Conservation (phyloP, 2,888 invertebrate species). For the Dimorphilus gyrociliatus region DNA sequence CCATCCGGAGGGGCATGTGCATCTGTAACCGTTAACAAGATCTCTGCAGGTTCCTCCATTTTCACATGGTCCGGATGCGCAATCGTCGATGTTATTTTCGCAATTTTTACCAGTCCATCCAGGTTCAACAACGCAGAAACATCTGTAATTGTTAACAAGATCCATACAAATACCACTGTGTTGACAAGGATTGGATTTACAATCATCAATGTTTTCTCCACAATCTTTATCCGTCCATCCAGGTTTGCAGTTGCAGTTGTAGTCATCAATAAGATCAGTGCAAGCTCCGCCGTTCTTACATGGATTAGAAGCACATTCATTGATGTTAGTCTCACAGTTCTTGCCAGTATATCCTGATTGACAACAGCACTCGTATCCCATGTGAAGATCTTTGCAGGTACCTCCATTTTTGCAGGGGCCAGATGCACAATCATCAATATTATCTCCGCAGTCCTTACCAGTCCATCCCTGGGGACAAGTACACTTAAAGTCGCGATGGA, state of each 20-base stretch:
- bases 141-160: slow-evolving; percentile 7
- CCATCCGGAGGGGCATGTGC: slow-evolving; percentile 45
- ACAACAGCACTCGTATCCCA: slow-evolving; percentile 59
- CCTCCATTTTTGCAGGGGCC: slow-evolving; percentile 71
- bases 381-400: slow-evolving; percentile 70
- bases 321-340: slow-evolving; percentile 86
- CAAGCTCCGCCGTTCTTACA: slow-evolving; percentile 64
- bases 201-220: slow-evolving; percentile 17
- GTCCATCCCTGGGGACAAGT: slow-evolving; percentile 19
- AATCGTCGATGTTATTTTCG: slow-evolving; percentile 63
- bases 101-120: slow-evolving; percentile 49
- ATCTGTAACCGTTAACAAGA: slow-evolving; percentile 7
- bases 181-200: slow-evolving; percentile 20
- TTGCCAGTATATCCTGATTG: slow-evolving; percentile 46
- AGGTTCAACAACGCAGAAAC: slow-evolving; percentile 2
- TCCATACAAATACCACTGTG: slow-evolving; percentile 21
- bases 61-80: slow-evolving; percentile 48
- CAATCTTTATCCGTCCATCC: slow-evolving; percentile 30
- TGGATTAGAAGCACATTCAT: slow-evolving; percentile 83
- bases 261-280: slow-evolving; percentile 32
- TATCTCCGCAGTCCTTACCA: slow-evolving; percentile 45
- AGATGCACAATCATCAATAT: slow-evolving; percentile 69
- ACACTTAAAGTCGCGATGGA: slow-evolving; percentile 32
- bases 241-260: slow-evolving; percentile 22
- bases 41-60: slow-evolving; percentile 10